Evolutionary conservation across 2,888 invertebrate species (phyloP).

Genomic region (Nysson spinosus): DNA sequence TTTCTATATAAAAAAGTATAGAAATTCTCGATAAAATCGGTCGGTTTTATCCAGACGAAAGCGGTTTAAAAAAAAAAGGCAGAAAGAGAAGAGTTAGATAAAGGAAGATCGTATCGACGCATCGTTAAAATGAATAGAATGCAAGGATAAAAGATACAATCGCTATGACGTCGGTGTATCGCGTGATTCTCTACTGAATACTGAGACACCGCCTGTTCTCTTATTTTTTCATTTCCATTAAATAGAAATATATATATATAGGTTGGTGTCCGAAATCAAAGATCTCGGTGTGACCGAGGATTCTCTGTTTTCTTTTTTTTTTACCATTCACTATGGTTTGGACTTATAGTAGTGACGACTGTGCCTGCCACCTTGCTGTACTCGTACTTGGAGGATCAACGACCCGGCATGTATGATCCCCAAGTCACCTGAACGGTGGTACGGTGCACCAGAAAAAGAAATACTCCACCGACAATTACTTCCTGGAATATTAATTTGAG

Average conservation of each 20-base stretch:
- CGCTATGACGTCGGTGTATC: slow-evolving; percentile 12
- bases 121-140: neutral
- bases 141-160: slow-evolving; percentile 19
- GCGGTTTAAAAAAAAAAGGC: neutral
- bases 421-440: slow-evolving; percentile 54
- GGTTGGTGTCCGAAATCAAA: slow-evolving; percentile 46
- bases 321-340: slow-evolving; percentile 61
- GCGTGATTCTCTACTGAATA: slow-evolving; percentile 23
- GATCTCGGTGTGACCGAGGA: slow-evolving; percentile 51
- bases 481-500: neutral
- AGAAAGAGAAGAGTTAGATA: slow-evolving; percentile 19
- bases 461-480: neutral
- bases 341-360: slow-evolving; percentile 70
- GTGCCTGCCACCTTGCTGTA: slow-evolving; percentile 73
- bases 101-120: slow-evolving; percentile 1
- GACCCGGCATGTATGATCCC: slow-evolving; percentile 63
- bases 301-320: slow-evolving; percentile 26
- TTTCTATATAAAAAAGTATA: slow-evolving; percentile 9
- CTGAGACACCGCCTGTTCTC: slow-evolving; percentile 43
- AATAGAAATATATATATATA: slow-evolving; percentile 23
- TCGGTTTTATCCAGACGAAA: neutral
- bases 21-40: neutral
- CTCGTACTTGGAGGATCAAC: slow-evolving; percentile 73
- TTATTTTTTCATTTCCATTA: slow-evolving; percentile 32
- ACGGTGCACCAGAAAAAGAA: slow-evolving; percentile 30